These are phyloP conservation scores for Aegypius monachus DNA, from an alignment of 2,113 vertebrate species.

Conservation along the genomic window DNA sequence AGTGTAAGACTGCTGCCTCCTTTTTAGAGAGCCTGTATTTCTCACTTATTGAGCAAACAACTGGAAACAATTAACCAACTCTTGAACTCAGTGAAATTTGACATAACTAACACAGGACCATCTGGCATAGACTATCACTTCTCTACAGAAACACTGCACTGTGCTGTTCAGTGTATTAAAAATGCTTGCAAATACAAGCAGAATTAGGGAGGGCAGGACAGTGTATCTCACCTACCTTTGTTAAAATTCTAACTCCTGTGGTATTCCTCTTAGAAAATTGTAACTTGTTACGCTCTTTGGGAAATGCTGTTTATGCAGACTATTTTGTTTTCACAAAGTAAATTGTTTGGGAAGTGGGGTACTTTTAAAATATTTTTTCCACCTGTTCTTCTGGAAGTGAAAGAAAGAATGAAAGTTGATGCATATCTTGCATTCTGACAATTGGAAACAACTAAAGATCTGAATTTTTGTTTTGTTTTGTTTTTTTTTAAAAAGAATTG, in stretches of 20 bases:
- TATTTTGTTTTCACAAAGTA: background rate
- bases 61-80: constrained; percentile 46
- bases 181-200: background rate
- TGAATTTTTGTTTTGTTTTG: background rate
- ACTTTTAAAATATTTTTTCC: background rate
- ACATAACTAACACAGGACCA: background rate
- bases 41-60: constrained; percentile 35
- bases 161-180: background rate
- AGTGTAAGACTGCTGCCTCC: background rate
- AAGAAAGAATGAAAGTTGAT: background rate
- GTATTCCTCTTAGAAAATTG: background rate
- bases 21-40: background rate
- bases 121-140: constrained; percentile 4
- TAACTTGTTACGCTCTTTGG: background rate
- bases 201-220: background rate
- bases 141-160: background rate
- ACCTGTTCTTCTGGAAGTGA: background rate
- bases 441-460: background rate
- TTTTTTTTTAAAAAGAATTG: background rate
- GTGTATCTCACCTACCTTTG: background rate
- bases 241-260: background rate
- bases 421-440: background rate
- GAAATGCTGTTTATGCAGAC: background rate
- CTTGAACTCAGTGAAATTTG: constrained; percentile 23
- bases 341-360: background rate